phyloP scores from a whole-genome alignment of 2,888 invertebrate species.

The Baccha elongata region DNA sequence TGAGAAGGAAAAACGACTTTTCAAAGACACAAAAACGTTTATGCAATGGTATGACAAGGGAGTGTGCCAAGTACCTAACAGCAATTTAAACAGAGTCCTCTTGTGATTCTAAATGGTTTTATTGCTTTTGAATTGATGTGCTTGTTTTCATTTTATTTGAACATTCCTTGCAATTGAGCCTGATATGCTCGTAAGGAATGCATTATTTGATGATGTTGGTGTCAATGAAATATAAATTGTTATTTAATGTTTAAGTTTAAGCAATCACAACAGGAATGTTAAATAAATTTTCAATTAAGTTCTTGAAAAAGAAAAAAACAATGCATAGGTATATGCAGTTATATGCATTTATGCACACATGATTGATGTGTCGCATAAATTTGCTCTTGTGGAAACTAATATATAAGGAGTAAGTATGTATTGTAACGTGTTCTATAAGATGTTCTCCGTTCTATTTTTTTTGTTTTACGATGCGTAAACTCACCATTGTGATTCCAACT shows the following conservation, averaged over 20 bases:
- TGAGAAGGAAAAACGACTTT: background rate
- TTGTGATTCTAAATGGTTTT: constrained; percentile 8
- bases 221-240: background rate
- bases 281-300: background rate
- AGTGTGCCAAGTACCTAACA: constrained; percentile 30
- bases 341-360: too few relatives aligned
- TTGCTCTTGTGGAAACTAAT: too few relatives aligned
- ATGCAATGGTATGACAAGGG: background rate
- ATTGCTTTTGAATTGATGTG: constrained; percentile 35
- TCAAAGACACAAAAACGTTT: background rate
- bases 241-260: constrained; percentile 4
- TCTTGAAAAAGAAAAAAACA: background rate
- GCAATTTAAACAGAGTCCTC: constrained; percentile 27
- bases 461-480: too few relatives aligned
- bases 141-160: constrained; percentile 9
- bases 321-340: too few relatives aligned
- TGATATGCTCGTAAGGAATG: background rate
- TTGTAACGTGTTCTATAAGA: too few relatives aligned
- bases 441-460: too few relatives aligned
- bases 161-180: constrained; percentile 18
- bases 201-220: too few relatives aligned
- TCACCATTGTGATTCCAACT: too few relatives aligned
- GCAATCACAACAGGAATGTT: background rate
- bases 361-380: too few relatives aligned
- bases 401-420: too few relatives aligned